Evolutionary conservation across 2,113 vertebrate species (phyloP).

Genomic region (Tricholaema leucomelas): DNA sequence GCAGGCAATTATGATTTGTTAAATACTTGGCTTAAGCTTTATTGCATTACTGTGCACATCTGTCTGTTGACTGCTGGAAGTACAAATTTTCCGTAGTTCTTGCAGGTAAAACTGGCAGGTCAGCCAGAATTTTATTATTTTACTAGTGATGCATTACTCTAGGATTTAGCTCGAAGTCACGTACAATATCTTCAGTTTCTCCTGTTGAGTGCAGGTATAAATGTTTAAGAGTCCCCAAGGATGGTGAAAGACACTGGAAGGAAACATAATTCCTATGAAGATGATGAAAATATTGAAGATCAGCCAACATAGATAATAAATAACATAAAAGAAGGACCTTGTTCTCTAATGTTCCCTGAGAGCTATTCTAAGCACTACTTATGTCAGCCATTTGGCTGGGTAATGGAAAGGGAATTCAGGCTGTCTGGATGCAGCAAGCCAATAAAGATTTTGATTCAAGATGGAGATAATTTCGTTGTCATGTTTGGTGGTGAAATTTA

Average conservation of each 20-base stretch:
- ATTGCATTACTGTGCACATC: background rate
- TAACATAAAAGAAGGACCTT: conserved; percentile 56
- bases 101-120: conserved; percentile 10
- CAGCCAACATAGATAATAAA: conserved; percentile 65
- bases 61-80: background rate
- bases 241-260: conserved; percentile 41
- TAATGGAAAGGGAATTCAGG: background rate
- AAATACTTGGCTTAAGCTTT: background rate
- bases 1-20: background rate
- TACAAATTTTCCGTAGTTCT: background rate
- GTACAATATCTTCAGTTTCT: conserved; percentile 54
- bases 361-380: conserved; percentile 41
- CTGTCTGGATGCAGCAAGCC: background rate
- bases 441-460: background rate
- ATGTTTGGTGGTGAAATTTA: background rate
- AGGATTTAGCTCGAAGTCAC: conserved; percentile 47
- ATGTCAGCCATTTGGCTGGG: background rate
- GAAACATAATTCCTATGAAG: conserved; percentile 61
- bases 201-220: conserved; percentile 44
- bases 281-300: conserved; percentile 66
- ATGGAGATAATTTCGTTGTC: background rate
- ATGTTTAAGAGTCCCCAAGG: conserved; percentile 48
- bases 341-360: conserved; percentile 37
- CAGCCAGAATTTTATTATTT: conserved; percentile 4
- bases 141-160: conserved; percentile 3